These are phyloP conservation scores for Macrosoma leucophasiata DNA, from an alignment of 2,888 invertebrate genomes.

Conservation along the genomic window DNA sequence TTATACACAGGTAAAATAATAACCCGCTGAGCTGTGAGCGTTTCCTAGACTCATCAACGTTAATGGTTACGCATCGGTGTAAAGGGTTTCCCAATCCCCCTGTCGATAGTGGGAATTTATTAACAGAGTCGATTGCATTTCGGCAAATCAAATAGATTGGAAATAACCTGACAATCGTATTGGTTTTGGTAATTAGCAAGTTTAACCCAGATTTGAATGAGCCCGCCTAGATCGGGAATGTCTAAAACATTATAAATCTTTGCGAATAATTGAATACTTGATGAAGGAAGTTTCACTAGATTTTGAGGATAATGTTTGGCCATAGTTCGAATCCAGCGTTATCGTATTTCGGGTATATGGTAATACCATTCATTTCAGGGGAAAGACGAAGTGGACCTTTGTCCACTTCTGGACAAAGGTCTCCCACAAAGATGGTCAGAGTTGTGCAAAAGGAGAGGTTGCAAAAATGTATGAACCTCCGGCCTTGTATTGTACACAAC, in stretches of 20 bases:
- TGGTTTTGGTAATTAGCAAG: conserved; percentile 23
- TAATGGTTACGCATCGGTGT: conserved; percentile 15
- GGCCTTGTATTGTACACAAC: too few relatives aligned
- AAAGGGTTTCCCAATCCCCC: conserved; percentile 5
- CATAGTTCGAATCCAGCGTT: neutral
- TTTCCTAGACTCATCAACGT: neutral
- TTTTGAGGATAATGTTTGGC: neutral
- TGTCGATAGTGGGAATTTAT: conserved; percentile 24
- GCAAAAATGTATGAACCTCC: too few relatives aligned
- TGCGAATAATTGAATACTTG: conserved; percentile 21
- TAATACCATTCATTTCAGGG: neutral
- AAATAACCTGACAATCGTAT: conserved; percentile 29
- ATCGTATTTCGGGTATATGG: neutral
- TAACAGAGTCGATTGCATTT: conserved; percentile 14
- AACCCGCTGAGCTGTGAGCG: neutral
- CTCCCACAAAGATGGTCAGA: too few relatives aligned
- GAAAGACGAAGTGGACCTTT: conserved; percentile 1
- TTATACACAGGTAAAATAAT: conserved; percentile 5
- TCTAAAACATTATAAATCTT: conserved; percentile 26
- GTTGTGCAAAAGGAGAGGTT: too few relatives aligned
- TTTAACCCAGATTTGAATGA: conserved; percentile 8
- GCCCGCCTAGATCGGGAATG: conserved; percentile 32
- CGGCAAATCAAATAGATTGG: conserved; percentile 31
- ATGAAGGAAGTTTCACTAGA: neutral
- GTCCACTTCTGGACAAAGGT: too few relatives aligned